phyloP scores from a whole-genome alignment of 2,888 invertebrate genomes.

The Belgica antarctica region DNA sequence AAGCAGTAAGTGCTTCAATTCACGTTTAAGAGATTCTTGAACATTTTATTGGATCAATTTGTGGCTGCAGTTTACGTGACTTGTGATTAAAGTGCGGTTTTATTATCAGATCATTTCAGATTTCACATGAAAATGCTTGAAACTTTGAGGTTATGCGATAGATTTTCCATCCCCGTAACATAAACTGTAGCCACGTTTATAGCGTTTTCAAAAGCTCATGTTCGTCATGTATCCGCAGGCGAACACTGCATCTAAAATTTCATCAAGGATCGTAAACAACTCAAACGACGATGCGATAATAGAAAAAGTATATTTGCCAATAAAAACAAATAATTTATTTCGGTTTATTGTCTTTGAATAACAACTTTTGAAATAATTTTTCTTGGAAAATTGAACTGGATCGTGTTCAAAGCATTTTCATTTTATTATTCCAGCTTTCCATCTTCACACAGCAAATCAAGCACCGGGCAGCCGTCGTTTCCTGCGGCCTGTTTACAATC shows the following conservation, averaged over 20 bases:
- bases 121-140: too few species aligned
- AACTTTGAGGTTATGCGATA: too few species aligned
- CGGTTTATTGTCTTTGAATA: background rate
- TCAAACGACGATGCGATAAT: slow-evolving; percentile 8
- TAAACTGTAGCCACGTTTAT: too few species aligned
- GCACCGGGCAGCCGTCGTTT: slow-evolving; percentile 4
- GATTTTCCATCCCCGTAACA: too few species aligned
- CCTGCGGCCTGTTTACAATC: slow-evolving; percentile 22
- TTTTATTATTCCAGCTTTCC: slow-evolving; percentile 8
- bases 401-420: too few species aligned
- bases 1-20: slow-evolving; percentile 6
- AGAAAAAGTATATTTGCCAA: background rate
- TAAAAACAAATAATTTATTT: background rate
- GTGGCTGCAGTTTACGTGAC: background rate
- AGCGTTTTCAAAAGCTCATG: too few species aligned
- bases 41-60: background rate
- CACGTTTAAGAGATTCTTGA: background rate
- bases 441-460: slow-evolving; percentile 26
- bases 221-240: background rate
- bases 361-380: background rate
- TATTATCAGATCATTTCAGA: too few species aligned
- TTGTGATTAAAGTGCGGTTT: background rate
- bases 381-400: too few species aligned
- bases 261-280: slow-evolving; percentile 31
- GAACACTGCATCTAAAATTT: background rate